phyloP scores from a whole-genome alignment of 2,888 invertebrate species.

The Balanococcus diminutus region DNA sequence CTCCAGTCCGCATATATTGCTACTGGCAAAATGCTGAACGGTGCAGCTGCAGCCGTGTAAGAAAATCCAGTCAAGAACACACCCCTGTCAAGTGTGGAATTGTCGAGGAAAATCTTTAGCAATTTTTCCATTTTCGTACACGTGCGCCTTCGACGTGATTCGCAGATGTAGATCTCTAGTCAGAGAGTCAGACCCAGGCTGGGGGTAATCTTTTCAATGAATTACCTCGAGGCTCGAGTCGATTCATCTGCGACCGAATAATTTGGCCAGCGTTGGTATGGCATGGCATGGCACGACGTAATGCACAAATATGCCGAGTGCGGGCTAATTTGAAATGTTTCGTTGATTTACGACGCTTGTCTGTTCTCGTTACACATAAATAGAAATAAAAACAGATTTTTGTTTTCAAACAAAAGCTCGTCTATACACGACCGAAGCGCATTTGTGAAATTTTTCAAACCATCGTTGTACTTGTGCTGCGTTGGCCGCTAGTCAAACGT shows the following conservation, averaged over 20 bases:
- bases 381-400: conserved; percentile 40
- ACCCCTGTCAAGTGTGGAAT: too few species aligned
- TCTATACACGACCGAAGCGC: not conserved
- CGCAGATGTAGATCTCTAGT: not conserved
- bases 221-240: not conserved
- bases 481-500: conserved; percentile 16
- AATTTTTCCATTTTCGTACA: not conserved
- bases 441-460: conserved; percentile 28
- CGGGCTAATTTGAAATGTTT: not conserved
- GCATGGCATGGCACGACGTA: not conserved
- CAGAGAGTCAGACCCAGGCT: not conserved
- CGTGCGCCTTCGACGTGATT: not conserved
- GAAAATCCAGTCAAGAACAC: too few species aligned
- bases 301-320: not conserved
- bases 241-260: not conserved
- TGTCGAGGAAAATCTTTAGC: not conserved
- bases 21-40: too few species aligned
- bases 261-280: not conserved
- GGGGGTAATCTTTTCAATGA: not conserved
- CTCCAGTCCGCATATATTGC: too few species aligned
- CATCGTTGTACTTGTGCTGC: not conserved
- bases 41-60: too few species aligned
- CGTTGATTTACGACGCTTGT: conserved; percentile 38
- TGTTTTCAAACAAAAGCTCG: conserved; percentile 40
- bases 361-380: conserved; percentile 2